These are phyloP conservation scores for Drosophila nr. medialis DNA, from an alignment of 2,888 invertebrate genomes.

Conservation along the genomic window DNA sequence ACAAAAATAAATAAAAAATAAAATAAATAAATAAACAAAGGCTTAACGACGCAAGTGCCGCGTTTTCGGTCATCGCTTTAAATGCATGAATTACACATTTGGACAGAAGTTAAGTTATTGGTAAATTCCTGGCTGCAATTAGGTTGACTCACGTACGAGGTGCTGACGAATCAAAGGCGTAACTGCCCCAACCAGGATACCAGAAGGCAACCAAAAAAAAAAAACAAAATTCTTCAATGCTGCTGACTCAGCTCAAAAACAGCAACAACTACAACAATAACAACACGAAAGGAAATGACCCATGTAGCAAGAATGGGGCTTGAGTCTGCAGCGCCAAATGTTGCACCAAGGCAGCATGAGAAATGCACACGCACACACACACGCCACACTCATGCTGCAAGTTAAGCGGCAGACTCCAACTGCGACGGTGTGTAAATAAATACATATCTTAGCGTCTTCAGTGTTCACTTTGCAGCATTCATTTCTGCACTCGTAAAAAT, in stretches of 20 bases:
- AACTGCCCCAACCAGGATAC: constrained; percentile 19
- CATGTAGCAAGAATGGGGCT: constrained; percentile 8
- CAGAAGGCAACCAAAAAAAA: background rate
- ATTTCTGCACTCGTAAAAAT: constrained; percentile 67
- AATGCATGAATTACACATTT: constrained; percentile 38
- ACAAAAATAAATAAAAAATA: background rate
- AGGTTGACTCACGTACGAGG: constrained; percentile 36
- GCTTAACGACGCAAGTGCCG: background rate
- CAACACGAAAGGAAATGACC: constrained; percentile 65
- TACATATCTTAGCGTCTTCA: constrained; percentile 53
- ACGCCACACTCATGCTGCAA: background rate
- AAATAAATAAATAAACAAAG: background rate
- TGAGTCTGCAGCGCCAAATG: constrained; percentile 65
- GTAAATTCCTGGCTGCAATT: constrained; percentile 31
- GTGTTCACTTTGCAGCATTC: constrained; percentile 30
- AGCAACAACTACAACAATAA: constrained; percentile 56
- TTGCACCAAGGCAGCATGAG: constrained; percentile 57
- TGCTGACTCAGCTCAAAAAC: constrained; percentile 66
- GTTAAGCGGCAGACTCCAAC: constrained; percentile 15
- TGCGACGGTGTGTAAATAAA: constrained; percentile 34
- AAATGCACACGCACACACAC: constrained; percentile 8
- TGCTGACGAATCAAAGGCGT: constrained; percentile 17
- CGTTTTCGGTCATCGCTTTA: background rate
- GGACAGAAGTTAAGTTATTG: constrained; percentile 24
- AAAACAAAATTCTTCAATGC: background rate